Evolutionary conservation across 2,797 vertebrate species (phyloP), one percentile per base, ranked within the genome.

Genomic region (Zenarchopterus dispar): DNA sequence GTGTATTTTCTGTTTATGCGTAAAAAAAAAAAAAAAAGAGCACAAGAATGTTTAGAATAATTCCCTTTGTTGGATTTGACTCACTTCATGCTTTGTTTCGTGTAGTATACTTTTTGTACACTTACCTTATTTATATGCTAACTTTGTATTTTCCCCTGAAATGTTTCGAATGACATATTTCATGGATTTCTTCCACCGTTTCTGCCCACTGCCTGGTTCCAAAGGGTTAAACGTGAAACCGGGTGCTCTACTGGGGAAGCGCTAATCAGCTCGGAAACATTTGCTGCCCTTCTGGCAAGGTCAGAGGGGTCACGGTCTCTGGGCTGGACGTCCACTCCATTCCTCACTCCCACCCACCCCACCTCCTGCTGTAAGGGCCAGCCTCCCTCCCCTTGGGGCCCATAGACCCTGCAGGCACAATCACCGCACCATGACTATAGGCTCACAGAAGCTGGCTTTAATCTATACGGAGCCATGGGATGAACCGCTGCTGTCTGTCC

Each of bases 211-310:
- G 28, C 47, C 79, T 67, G 74, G 67, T 73, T 84, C 73, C 77
- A 72, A 83, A 86, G 86, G 86, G 86, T 85, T 82, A 89, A 87
- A 58, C 44, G 74, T 43, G 28, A 72, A 78, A 71, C 64, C 5
- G 62, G 59, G 54, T 73, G 24, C 84, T 80, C 81, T 85, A 76
- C 80, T 77, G 82, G 84, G 86, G 89, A 89, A 80, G 82, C 77
- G 73, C 93, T 94, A 93, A 93, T 94, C 90, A 94, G 91, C 89
- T 86, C 84, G 77, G 85, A 92, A 93, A 92, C 91, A 94, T 93
- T 93, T 92, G 91, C 91, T 91, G 89, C 89, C 93, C 93, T 94
- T 93, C 92, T 92, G 93, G 93, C 93, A 93, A 94, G 93, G 93
- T 94, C 91, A 91, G 28, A 73, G 80, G 69, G 93, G 92, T 94